These are phyloP conservation scores for Mesochorus sp. DNA, from an alignment of 2,888 invertebrate species.

Conservation along the genomic window DNA sequence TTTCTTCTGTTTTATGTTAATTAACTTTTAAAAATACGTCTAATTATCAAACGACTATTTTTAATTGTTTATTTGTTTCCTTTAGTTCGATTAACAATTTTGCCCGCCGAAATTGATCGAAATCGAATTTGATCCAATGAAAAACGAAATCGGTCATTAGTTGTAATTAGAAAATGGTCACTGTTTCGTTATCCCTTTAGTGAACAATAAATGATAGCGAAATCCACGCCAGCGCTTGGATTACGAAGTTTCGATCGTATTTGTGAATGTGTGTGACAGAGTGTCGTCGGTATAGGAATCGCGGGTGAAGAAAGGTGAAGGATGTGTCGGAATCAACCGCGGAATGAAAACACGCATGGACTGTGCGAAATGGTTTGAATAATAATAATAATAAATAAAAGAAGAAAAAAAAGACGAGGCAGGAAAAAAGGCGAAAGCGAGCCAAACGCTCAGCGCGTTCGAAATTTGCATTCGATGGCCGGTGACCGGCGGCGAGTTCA, in stretches of 20 bases:
- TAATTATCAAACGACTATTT: no score
- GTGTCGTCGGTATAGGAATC: slow-evolving; percentile 2
- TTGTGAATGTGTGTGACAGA: background rate
- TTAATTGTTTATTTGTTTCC: no score
- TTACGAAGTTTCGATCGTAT: slow-evolving; percentile 14
- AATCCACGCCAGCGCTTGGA: slow-evolving; percentile 1
- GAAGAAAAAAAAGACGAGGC: background rate
- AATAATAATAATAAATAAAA: slow-evolving; percentile 28
- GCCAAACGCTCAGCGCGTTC: slow-evolving; percentile 18
- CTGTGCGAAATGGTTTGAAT: slow-evolving; percentile 42
- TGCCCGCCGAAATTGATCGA: no score
- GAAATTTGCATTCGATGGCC: slow-evolving; percentile 60
- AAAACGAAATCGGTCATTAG: no score
- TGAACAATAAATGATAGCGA: no score
- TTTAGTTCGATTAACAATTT: no score
- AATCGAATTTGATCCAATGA: no score
- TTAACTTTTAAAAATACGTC: no score
- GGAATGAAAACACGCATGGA: slow-evolving; percentile 6
- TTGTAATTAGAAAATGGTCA: no score
- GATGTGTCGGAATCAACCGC: slow-evolving; percentile 42
- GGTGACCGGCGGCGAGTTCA: slow-evolving; percentile 52
- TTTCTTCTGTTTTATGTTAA: no score
- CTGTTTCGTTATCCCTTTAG: no score
- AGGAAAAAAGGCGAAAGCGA: slow-evolving; percentile 16
- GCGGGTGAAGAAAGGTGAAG: slow-evolving; percentile 47